Evolutionary conservation across 2,797 vertebrate species (phyloP).

Genomic region (Melanotaenia nigrans): DNA sequence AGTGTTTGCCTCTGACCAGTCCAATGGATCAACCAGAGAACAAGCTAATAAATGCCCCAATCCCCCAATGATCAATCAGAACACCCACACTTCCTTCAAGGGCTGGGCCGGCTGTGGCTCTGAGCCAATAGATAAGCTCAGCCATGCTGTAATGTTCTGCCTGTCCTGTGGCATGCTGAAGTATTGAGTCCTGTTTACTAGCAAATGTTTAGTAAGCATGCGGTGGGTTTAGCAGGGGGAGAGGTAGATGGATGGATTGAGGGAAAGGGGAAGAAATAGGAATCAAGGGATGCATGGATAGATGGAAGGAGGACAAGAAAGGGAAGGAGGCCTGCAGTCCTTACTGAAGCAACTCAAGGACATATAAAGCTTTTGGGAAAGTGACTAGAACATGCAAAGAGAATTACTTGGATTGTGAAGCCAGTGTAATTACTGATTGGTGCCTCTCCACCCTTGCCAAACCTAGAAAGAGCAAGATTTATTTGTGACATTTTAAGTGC

Average conservation of each 20-base stretch:
- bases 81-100: slow-evolving; percentile 60
- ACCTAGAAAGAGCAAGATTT: slow-evolving; percentile 81
- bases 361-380: slow-evolving; percentile 77
- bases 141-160: slow-evolving; percentile 72
- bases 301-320: neutral
- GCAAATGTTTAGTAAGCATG: slow-evolving; percentile 62
- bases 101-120: slow-evolving; percentile 73
- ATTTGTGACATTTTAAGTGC: slow-evolving; percentile 79
- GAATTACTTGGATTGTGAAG: slow-evolving; percentile 57
- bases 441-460: slow-evolving; percentile 62
- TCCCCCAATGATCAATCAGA: slow-evolving; percentile 76
- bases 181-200: slow-evolving; percentile 68
- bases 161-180: slow-evolving; percentile 72
- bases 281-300: slow-evolving; percentile 47
- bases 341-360: slow-evolving; percentile 76
- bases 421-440: slow-evolving; percentile 50
- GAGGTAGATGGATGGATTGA: slow-evolving; percentile 47
- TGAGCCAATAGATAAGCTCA: slow-evolving; percentile 78
- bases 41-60: slow-evolving; percentile 74
- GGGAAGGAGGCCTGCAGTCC: slow-evolving; percentile 47
- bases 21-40: slow-evolving; percentile 77
- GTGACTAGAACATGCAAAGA: slow-evolving; percentile 68
- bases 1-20: slow-evolving; percentile 72
- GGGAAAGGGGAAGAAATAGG: slow-evolving; percentile 49
- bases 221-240: slow-evolving; percentile 39